These are phyloP conservation scores for Lucilia cuprina DNA, from an alignment of 1,140 invertebrate genomes.

Conservation along the genomic window DNA sequence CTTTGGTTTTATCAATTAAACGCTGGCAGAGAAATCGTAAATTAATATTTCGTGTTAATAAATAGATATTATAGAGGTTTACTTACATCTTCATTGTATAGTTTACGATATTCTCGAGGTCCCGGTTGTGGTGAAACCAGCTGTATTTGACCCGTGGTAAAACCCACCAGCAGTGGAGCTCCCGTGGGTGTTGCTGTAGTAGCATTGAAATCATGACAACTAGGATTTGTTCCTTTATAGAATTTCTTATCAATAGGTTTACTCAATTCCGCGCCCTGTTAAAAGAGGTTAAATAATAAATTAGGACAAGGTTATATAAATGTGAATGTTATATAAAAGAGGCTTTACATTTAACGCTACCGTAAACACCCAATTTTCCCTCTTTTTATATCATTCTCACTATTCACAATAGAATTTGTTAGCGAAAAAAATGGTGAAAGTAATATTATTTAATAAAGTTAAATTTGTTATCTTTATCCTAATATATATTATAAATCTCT, in stretches of 20 bases:
- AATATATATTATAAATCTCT: too few relatives aligned
- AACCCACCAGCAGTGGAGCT: slow-evolving; percentile 90
- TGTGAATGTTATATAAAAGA: too few relatives aligned
- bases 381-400: too few relatives aligned
- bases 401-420: too few relatives aligned
- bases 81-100: slow-evolving; percentile 97
- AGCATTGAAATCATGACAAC: slow-evolving; percentile 98
- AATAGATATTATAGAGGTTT: not conserved
- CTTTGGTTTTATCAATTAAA: slow-evolving; percentile 96
- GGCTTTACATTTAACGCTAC: too few relatives aligned
- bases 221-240: slow-evolving; percentile 98
- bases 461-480: too few relatives aligned
- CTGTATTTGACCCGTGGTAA: slow-evolving; percentile 97
- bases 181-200: slow-evolving; percentile 81
- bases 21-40: slow-evolving; percentile 68
- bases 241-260: slow-evolving; percentile 97
- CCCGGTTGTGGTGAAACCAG: slow-evolving; percentile 97
- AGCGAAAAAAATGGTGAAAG: too few relatives aligned
- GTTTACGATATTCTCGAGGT: slow-evolving; percentile 92
- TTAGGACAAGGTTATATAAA: not conserved
- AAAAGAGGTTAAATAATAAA: not conserved
- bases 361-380: too few relatives aligned
- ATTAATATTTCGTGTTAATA: not conserved
- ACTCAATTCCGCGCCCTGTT: slow-evolving; percentile 88
- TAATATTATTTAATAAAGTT: too few relatives aligned